phyloP scores from a whole-genome alignment of 2,113 vertebrate species.

The Nothocercus julius region DNA sequence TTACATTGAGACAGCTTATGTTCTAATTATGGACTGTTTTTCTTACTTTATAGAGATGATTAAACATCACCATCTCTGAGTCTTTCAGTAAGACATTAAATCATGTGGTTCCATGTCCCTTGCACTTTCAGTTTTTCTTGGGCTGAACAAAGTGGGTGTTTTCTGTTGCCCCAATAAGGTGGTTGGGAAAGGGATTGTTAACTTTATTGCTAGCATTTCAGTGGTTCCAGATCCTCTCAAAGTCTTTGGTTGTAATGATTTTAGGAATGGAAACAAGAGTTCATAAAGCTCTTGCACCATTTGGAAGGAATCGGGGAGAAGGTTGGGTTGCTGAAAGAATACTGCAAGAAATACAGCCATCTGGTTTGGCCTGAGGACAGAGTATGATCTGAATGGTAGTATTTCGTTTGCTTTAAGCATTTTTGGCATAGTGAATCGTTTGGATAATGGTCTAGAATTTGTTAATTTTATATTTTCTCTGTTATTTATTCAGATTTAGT shows the following conservation, averaged over 20 bases:
- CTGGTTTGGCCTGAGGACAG: not conserved
- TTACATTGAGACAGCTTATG: not conserved
- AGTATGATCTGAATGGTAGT: not conserved
- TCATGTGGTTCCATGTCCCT: rapidly evolving
- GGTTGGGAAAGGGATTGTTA: not conserved
- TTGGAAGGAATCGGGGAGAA: not conserved
- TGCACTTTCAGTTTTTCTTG: not conserved
- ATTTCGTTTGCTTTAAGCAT: not conserved
- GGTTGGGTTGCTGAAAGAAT: not conserved
- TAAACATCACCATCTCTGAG: not conserved
- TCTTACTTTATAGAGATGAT: not conserved
- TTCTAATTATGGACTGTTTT: not conserved
- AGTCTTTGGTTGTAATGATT: not conserved
- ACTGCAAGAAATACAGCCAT: not conserved
- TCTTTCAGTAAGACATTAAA: not conserved
- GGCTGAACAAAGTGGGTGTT: not conserved
- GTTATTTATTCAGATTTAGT: not conserved
- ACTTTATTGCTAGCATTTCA: not conserved
- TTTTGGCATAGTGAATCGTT: not conserved
- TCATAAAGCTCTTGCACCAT: not conserved
- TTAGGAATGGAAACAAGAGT: not conserved
- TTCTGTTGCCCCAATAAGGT: not conserved
- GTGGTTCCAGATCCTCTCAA: not conserved
- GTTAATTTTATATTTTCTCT: not conserved
- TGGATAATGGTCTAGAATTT: not conserved